These are phyloP conservation scores for Lycaena phlaeas DNA, from an alignment of 2,888 invertebrate species.

Conservation along the genomic window DNA sequence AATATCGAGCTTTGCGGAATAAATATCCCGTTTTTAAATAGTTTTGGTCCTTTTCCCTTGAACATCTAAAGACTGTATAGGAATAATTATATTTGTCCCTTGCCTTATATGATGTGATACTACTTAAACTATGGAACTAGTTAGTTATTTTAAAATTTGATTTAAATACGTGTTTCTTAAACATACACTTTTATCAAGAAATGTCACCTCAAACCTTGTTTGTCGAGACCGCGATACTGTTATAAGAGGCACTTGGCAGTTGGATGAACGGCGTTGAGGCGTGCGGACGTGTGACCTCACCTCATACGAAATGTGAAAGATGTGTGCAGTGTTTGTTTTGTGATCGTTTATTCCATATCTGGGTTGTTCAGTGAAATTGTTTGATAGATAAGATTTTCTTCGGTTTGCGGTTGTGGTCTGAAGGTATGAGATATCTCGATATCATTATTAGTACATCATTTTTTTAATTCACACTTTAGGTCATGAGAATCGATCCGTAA, in stretches of 20 bases:
- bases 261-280: conserved; percentile 34
- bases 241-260: conserved; percentile 28
- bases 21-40: no score
- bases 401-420: conserved; percentile 43
- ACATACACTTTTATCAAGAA: conserved; percentile 5
- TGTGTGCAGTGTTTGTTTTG: conserved; percentile 1
- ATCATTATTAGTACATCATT: neutral
- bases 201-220: neutral
- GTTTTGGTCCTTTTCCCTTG: no score
- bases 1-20: no score
- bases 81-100: no score
- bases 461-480: no score
- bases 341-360: conserved; percentile 25
- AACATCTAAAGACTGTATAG: no score
- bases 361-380: conserved; percentile 46
- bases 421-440: neutral
- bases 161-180: neutral
- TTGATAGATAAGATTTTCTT: conserved; percentile 48
- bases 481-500: no score
- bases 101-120: no score
- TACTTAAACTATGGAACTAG: no score
- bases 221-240: conserved; percentile 4
- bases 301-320: conserved; percentile 6
- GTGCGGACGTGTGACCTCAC: conserved; percentile 30
- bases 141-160: no score